Evolutionary conservation across 2,888 invertebrate genomes (phyloP).

Genomic region (Drosophila conformis): DNA sequence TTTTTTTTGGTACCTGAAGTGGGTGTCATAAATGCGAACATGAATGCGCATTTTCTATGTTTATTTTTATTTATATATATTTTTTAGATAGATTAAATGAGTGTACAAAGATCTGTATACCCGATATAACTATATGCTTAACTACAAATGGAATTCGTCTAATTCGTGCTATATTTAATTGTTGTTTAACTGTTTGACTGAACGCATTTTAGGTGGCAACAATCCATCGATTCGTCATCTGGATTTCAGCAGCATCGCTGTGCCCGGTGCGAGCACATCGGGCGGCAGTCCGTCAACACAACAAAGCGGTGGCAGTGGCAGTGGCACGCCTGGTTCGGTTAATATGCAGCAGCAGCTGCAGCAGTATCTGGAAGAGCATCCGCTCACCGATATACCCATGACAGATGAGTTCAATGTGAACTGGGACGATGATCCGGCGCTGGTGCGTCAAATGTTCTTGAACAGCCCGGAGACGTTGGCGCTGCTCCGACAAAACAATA

Average conservation of each 20-base stretch:
- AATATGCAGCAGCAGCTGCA: slow-evolving; percentile 40
- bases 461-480: slow-evolving; percentile 96
- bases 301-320: slow-evolving; percentile 29
- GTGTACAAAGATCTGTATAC: background rate
- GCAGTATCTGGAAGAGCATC: slow-evolving; percentile 30
- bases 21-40: background rate
- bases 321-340: background rate
- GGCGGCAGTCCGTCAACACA: slow-evolving; percentile 43
- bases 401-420: slow-evolving; percentile 84
- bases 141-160: background rate
- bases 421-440: slow-evolving; percentile 92
- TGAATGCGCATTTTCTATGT: background rate
- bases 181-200: background rate
- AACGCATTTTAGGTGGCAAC: slow-evolving; percentile 18
- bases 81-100: background rate
- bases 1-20: background rate
- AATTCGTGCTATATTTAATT: too few species aligned
- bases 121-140: background rate
- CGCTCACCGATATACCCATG: slow-evolving; percentile 59
- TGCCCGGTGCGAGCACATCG: slow-evolving; percentile 86
- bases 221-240: slow-evolving; percentile 84
- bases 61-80: background rate
- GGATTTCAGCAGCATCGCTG: slow-evolving; percentile 94
- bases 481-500: slow-evolving; percentile 96
- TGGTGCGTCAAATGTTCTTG: slow-evolving; percentile 93